phyloP scores from a whole-genome alignment of 2,113 vertebrate genomes.

The Mormyrus lacerda region DNA sequence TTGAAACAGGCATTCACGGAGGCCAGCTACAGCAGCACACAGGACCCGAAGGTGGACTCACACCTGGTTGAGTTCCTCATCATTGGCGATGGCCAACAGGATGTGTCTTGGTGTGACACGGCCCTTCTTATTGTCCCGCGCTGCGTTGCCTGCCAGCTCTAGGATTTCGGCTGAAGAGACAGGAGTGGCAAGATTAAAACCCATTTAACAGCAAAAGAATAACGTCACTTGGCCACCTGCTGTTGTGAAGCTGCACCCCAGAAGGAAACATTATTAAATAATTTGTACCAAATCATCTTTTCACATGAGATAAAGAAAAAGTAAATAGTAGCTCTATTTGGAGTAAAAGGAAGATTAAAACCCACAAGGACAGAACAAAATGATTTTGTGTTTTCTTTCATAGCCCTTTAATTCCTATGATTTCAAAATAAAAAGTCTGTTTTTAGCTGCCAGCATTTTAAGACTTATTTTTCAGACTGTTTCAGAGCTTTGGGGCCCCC shows the following conservation, averaged over 20 bases:
- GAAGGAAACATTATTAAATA: neutral
- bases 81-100: conserved; percentile 92
- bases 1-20: neutral
- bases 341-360: neutral
- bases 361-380: neutral
- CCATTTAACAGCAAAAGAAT: neutral
- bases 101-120: conserved; percentile 95
- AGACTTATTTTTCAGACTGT: neutral
- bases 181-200: neutral
- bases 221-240: neutral
- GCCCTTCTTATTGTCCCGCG: conserved; percentile 96
- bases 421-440: neutral
- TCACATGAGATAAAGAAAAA: neutral
- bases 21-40: neutral
- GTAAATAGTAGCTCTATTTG: neutral
- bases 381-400: neutral
- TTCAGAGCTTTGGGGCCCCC: neutral
- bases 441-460: neutral
- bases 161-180: conserved; percentile 82
- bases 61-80: conserved; percentile 97
- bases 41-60: conserved; percentile 10
- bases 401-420: neutral
- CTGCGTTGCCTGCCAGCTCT: conserved; percentile 94
- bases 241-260: neutral
- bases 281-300: neutral